These are phyloP conservation scores for Drosophila anomelani DNA, from an alignment of 2,888 invertebrate genomes.

Conservation along the genomic window DNA sequence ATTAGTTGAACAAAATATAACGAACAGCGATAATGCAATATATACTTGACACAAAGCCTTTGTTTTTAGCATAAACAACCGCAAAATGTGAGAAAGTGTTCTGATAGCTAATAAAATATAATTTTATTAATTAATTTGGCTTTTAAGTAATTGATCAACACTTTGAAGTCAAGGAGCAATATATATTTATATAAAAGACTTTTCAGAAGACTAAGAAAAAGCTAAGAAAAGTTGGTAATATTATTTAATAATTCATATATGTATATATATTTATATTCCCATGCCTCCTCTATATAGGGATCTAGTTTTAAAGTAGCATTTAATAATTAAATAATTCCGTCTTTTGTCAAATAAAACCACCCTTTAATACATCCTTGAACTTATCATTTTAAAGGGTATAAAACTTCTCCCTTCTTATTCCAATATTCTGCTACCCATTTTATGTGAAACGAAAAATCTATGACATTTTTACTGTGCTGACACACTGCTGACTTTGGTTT, in stretches of 20 bases:
- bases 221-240: neutral
- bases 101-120: neutral
- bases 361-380: neutral
- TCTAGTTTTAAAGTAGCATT: no score
- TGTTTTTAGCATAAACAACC: constrained; percentile 55
- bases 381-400: neutral
- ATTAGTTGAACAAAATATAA: constrained; percentile 74
- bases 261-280: neutral
- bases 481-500: constrained; percentile 23
- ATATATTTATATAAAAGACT: neutral
- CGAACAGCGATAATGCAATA: constrained; percentile 60
- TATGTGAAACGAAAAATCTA: constrained; percentile 6
- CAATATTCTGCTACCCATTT: constrained; percentile 12
- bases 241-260: neutral
- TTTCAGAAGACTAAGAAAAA: neutral
- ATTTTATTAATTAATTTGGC: neutral
- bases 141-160: neutral
- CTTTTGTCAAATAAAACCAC: neutral
- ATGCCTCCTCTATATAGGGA: neutral
- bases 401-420: neutral
- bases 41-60: constrained; percentile 60
- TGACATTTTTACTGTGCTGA: constrained; percentile 13
- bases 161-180: neutral
- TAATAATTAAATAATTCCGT: no score
- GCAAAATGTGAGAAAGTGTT: constrained; percentile 3